Percentiles rank a stretch among this genome's conserved stretches.
Evolutionary conservation across 2,797 vertebrate genomes (phyloP).

Genomic region (Microctenopoma steveboyesi): DNA sequence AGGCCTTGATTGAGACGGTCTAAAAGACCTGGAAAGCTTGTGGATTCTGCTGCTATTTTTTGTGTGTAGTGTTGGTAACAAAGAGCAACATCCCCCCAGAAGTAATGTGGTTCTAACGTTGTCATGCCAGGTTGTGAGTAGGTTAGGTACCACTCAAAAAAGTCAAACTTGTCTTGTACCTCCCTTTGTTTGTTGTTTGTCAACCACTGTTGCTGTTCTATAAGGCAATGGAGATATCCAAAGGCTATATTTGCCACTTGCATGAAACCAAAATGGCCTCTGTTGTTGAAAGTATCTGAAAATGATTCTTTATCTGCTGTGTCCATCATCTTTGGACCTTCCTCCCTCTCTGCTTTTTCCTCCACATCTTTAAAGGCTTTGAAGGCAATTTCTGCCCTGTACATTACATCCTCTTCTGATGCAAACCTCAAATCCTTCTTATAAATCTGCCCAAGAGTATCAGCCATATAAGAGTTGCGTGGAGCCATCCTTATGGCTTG

Average conservation of each 20-base stretch:
- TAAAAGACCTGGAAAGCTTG: constrained; percentile 49
- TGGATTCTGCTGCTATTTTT: constrained; percentile 25
- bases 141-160: constrained; percentile 58
- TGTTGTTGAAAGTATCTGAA: constrained; percentile 39
- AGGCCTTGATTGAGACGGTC: constrained; percentile 15
- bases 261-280: constrained; percentile 49
- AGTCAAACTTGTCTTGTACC: constrained; percentile 27
- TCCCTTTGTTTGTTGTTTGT: rapidly evolving
- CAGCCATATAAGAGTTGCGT: constrained; percentile 42
- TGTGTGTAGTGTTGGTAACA: constrained; percentile 24
- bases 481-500: constrained; percentile 1
- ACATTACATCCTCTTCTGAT: rapidly evolving
- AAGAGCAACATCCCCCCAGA: constrained; percentile 33
- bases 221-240: background rate
- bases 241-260: constrained; percentile 42
- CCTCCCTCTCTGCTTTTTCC: constrained; percentile 30
- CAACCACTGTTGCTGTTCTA: rapidly evolving
- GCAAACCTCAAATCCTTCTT: constrained; percentile 14
- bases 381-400: background rate
- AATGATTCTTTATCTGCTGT: background rate
- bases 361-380: constrained; percentile 30
- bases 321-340: background rate
- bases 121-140: constrained; percentile 22
- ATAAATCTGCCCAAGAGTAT: constrained; percentile 58
- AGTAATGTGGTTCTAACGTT: background rate